phyloP scores from a whole-genome alignment of 2,888 invertebrate genomes.

The Hypercompe scribonia region DNA sequence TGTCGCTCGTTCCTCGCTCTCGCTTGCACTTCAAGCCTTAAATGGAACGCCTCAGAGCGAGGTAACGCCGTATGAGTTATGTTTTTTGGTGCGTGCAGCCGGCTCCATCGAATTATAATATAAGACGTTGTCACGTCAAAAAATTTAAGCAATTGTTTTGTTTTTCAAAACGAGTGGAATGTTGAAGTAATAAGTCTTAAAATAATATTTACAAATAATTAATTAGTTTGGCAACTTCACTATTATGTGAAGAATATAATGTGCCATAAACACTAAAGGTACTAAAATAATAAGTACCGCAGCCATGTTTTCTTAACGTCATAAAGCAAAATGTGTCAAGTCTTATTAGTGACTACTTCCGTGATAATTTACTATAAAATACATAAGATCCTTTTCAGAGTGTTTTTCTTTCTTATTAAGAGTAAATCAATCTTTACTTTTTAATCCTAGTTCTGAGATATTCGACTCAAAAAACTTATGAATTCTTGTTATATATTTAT shows the following conservation, averaged over 20 bases:
- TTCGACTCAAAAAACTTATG: background rate
- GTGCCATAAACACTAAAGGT: conserved; percentile 52
- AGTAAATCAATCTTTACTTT: background rate
- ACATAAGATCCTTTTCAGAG: background rate
- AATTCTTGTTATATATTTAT: background rate
- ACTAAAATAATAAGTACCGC: conserved; percentile 45
- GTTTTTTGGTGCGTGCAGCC: too few species aligned
- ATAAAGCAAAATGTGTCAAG: conserved; percentile 51
- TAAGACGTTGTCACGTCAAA: too few species aligned
- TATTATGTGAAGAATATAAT: conserved; percentile 41
- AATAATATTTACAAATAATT: conserved; percentile 57
- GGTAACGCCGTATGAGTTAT: too few species aligned
- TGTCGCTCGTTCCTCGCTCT: too few species aligned
- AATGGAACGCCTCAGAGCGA: too few species aligned
- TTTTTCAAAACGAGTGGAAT: conserved; percentile 50
- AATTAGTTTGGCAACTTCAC: conserved; percentile 58
- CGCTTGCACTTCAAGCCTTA: too few species aligned
- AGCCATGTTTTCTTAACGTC: conserved; percentile 39
- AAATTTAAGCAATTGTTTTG: conserved; percentile 12
- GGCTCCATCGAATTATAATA: too few species aligned
- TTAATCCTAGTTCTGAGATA: background rate
- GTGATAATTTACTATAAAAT: conserved; percentile 40
- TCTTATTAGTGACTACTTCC: conserved; percentile 55
- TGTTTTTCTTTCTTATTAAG: background rate
- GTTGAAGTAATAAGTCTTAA: conserved; percentile 46